phyloP scores from a whole-genome alignment of 1,140 invertebrate genomes.

The Lordiphosa mommai region DNA sequence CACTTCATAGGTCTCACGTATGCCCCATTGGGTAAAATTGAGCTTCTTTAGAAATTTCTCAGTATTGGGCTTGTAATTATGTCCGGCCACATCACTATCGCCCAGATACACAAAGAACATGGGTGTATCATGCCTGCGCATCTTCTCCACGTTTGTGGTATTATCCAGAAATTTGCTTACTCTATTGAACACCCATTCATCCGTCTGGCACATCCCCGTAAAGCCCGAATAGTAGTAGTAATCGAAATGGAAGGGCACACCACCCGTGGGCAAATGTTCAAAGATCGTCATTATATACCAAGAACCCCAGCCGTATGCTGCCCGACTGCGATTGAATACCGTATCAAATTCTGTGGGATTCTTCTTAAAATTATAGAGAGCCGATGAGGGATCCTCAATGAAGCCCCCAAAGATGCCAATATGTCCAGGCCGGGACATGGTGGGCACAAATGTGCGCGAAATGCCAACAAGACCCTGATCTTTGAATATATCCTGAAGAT shows the following conservation, averaged over 20 bases:
- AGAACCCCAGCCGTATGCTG: conserved; percentile 90
- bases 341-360: conserved; percentile 98
- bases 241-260: conserved; percentile 78
- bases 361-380: conserved; percentile 95
- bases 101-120: conserved; percentile 96
- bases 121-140: conserved; percentile 82
- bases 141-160: conserved; percentile 57
- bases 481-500: conserved; percentile 60
- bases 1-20: conserved; percentile 85
- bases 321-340: conserved; percentile 91
- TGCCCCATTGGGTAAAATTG: conserved; percentile 87
- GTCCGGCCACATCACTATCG: conserved; percentile 95
- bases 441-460: conserved; percentile 94
- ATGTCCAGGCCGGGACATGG: conserved; percentile 97
- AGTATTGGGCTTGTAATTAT: conserved; percentile 93
- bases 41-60: conserved; percentile 91
- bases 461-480: conserved; percentile 89
- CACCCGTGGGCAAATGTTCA: conserved; percentile 82
- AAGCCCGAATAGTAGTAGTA: conserved; percentile 86
- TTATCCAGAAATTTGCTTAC: conserved; percentile 86
- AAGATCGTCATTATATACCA: conserved; percentile 93
- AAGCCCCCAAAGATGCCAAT: conserved; percentile 95
- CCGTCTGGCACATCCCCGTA: conserved; percentile 85
- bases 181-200: conserved; percentile 93
- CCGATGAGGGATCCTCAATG: conserved; percentile 97